Evolutionary conservation across 2,797 vertebrate genomes (phyloP).

Genomic region (Coluber constrictor): DNA sequence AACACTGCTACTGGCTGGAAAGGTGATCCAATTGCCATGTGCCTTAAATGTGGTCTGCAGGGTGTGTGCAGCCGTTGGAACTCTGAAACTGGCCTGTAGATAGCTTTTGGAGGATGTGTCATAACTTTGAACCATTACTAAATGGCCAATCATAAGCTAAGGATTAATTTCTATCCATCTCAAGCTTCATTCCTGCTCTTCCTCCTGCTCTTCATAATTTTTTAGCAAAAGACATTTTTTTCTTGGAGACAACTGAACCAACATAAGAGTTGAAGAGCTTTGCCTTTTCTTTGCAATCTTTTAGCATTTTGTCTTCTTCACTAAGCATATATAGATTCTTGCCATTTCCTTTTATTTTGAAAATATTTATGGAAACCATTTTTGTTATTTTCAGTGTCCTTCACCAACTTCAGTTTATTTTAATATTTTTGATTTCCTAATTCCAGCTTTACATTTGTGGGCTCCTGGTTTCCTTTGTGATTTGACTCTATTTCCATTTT

Average conservation of each 20-base stretch:
- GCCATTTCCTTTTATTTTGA: background rate
- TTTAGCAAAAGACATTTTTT: background rate
- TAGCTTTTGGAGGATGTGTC: background rate
- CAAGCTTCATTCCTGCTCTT: background rate
- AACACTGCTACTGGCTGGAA: background rate
- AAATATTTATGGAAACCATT: background rate
- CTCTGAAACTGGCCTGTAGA: background rate
- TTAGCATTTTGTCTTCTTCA: background rate
- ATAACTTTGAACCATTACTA: background rate
- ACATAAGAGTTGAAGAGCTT: background rate
- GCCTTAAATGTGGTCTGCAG: background rate
- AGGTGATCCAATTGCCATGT: background rate
- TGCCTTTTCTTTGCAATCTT: background rate
- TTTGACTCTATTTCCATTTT: background rate
- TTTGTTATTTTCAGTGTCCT: background rate
- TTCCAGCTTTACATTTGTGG: background rate
- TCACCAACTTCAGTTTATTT: background rate
- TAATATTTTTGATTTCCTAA: background rate
- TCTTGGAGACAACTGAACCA: background rate
- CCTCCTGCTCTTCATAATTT: background rate
- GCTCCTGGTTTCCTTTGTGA: background rate
- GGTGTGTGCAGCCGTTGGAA: background rate
- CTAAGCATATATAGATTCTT: background rate
- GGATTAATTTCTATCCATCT: background rate
- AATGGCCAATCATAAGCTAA: background rate